Percentiles rank a stretch among this genome's conserved stretches.
Evolutionary conservation across 1,140 invertebrate genomes (phyloP).

Genomic region (Caenorhabditis latens): DNA sequence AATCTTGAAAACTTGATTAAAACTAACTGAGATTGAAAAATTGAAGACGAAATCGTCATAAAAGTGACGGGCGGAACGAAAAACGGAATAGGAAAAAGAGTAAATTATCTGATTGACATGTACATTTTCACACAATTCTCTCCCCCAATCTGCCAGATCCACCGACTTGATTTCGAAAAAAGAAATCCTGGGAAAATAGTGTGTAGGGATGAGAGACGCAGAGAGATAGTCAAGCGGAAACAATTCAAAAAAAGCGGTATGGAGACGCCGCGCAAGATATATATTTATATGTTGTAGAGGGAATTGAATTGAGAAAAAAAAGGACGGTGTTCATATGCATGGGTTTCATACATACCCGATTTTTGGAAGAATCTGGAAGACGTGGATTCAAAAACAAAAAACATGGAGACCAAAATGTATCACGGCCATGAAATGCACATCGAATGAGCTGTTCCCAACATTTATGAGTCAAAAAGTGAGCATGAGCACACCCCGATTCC

Average conservation of each 20-base stretch:
- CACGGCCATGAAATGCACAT: background rate
- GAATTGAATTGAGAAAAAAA: background rate
- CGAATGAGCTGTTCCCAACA: too few species aligned
- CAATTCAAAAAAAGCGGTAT: slow-evolving; percentile 31
- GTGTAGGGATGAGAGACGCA: background rate
- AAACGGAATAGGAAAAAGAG: background rate
- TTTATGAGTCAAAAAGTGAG: slow-evolving; percentile 28
- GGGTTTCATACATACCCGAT: background rate
- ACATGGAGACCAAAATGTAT: background rate
- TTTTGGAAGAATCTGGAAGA: too few species aligned
- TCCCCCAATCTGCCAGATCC: background rate
- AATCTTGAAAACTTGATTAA: too few species aligned
- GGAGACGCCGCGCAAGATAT: slow-evolving; percentile 7
- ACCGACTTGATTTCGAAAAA: slow-evolving; percentile 43
- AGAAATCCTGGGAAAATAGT: slow-evolving; percentile 2
- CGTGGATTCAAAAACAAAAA: background rate
- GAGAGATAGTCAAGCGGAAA: slow-evolving; percentile 37
- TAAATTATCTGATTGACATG: slow-evolving; percentile 56
- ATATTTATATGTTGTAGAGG: slow-evolving; percentile 4
- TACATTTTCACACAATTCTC: background rate
- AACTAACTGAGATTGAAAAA: background rate
- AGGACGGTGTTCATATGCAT: background rate
- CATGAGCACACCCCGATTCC: background rate
- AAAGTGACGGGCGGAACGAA: slow-evolving; percentile 40
- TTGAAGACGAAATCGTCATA: background rate